Conservation (phyloP, 2,113 vertebrate genomes). For the Gobiocypris rarus region DNA sequence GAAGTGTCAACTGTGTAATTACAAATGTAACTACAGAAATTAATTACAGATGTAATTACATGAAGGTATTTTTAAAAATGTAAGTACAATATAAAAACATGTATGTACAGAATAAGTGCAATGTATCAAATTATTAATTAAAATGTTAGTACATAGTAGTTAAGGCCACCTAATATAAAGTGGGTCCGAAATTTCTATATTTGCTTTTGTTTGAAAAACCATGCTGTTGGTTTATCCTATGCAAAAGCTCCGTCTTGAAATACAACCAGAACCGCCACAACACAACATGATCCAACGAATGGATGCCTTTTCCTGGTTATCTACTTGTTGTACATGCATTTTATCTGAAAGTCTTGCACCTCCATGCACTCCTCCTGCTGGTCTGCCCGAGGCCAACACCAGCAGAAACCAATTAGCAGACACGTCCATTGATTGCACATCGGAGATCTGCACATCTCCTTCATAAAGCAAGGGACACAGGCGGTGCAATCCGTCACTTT, state of each 20-base stretch:
- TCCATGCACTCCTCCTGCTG: slow-evolving; percentile 6
- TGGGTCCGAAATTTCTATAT: too few species aligned
- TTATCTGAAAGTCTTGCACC: background rate
- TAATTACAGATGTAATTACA: too few species aligned
- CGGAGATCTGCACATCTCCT: slow-evolving; percentile 16
- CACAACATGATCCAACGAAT: background rate
- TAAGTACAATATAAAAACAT: too few species aligned
- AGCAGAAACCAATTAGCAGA: slow-evolving; percentile 55
- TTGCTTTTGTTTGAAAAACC: background rate
- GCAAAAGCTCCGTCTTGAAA: background rate
- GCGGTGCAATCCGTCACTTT: slow-evolving; percentile 50
- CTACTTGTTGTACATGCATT: background rate
- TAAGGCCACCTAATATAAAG: too few species aligned
- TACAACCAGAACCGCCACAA: background rate
- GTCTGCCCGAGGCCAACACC: background rate
- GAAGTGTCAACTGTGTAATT: too few species aligned
- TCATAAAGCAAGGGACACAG: background rate
- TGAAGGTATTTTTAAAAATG: too few species aligned
- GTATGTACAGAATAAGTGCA: too few species aligned
- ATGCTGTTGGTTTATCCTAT: background rate
- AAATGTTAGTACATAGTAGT: too few species aligned
- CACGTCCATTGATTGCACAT: slow-evolving; percentile 47
- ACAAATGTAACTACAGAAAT: too few species aligned
- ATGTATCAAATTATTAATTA: too few species aligned
- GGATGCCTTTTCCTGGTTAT: background rate